Evolutionary conservation across 1,140 invertebrate genomes (phyloP).

Genomic region (Lucilia sericata): DNA sequence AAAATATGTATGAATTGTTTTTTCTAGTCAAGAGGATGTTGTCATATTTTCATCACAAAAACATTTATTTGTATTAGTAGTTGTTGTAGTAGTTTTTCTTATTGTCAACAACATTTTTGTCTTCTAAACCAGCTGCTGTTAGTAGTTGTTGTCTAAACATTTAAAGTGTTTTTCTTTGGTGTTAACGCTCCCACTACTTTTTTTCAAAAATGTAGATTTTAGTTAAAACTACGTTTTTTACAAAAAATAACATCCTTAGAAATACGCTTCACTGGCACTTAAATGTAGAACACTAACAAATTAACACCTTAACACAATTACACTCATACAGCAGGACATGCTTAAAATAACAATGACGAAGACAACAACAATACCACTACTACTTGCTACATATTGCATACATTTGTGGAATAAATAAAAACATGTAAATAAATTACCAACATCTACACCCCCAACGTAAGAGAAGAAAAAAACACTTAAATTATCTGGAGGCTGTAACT

Average conservation of each 20-base stretch:
- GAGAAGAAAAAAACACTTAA: no score
- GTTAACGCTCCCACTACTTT: not conserved
- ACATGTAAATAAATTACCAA: no score
- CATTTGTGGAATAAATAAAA: no score
- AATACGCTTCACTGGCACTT: not conserved
- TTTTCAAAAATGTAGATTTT: not conserved
- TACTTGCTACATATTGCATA: not conserved
- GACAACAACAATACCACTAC: not conserved
- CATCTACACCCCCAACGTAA: no score
- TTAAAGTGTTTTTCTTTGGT: not conserved
- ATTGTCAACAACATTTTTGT: no score
- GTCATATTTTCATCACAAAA: not conserved
- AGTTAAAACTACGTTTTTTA: not conserved
- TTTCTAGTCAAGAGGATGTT: slow-evolving; percentile 13
- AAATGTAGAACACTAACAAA: not conserved
- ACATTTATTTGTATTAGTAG: not conserved
- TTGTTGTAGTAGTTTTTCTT: no score
- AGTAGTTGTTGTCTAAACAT: not conserved
- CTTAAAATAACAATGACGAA: not conserved
- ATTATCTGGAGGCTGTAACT: no score
- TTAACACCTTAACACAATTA: slow-evolving; percentile 27
- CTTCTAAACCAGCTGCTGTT: not conserved
- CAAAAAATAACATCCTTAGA: not conserved
- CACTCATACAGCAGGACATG: not conserved
- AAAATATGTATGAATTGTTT: not conserved